Evolutionary conservation across 2,888 invertebrate genomes (phyloP).

Genomic region (Drosophila melanocephala): DNA sequence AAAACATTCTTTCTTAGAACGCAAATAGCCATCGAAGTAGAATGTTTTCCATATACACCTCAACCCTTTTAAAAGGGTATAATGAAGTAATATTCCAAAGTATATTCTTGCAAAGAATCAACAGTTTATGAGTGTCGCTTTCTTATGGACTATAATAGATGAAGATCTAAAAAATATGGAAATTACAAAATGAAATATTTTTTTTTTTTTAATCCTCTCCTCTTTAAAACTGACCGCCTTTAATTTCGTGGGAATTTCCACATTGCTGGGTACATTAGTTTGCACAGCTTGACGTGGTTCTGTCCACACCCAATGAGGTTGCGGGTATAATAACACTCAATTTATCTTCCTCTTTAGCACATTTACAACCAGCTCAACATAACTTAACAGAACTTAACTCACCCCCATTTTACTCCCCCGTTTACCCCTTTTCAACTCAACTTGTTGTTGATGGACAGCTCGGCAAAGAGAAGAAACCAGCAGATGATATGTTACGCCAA

Average conservation of each 20-base stretch:
- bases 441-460: slow-evolving; percentile 36
- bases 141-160: neutral
- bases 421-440: slow-evolving; percentile 1
- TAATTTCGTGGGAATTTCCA: slow-evolving; percentile 17
- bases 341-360: slow-evolving; percentile 71
- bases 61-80: neutral
- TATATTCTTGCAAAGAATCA: neutral
- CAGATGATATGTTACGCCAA: neutral
- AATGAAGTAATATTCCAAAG: neutral
- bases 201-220: neutral
- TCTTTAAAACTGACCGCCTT: neutral
- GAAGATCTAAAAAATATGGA: neutral
- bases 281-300: slow-evolving; percentile 6
- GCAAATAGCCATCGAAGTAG: neutral
- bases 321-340: slow-evolving; percentile 63
- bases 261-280: slow-evolving; percentile 39
- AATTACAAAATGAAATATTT: neutral
- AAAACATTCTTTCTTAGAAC: neutral
- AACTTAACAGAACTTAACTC: slow-evolving; percentile 10
- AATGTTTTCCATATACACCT: neutral
- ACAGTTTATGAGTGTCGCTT: neutral
- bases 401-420: neutral
- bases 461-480: slow-evolving; percentile 9
- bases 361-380: slow-evolving; percentile 59
- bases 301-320: slow-evolving; percentile 34